Base-by-base conservation (phyloP, 2,888 invertebrate species). In the Gandaritis pyraliata region DNA sequence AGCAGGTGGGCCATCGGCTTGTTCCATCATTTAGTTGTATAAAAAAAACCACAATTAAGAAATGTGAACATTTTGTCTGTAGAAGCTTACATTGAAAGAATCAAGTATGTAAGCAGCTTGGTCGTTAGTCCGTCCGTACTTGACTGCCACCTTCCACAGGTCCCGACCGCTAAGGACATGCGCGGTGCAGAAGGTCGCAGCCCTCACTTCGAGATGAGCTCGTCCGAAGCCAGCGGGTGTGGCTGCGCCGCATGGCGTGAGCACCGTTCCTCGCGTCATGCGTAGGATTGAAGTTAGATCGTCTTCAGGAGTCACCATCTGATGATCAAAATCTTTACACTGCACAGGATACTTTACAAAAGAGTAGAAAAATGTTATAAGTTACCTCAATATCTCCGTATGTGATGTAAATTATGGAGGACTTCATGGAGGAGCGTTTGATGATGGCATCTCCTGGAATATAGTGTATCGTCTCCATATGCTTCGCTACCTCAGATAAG, bases 251-350 rank as follows among this genome's bases (percentile, higher is more conserved):
- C 78, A 82, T 0, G 83, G 80, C 0, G 80, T 76, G 29, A 90
- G 74, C 0, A 83, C 70, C 0, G 88, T 84, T 18, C 90, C 90
- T 6, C 88, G 82, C 1, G 86, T 83, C 73, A 90, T 75, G 4
- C 89, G 86, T 39, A 89, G 72, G 56, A 88, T 79, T 0, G 88
- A 81, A 0, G 90, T 88, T 46, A 68, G 77, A 68, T 90, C 89
- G 58, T 90, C 90, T 50, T 90, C 90, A 0, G 90, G 88, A 39
- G 90, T 88, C 33, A 90, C 65, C 86, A 90, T 81, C 89, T 89
- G 50, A 7, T 47, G 33, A 36, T 16, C 7, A 46, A 29, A 41
- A 41, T 41, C 7, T 15, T 15, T 15, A 8, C 4, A 1, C 8
- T 33, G 10, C 33, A 33, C 23, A 2, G 33, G 2, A 33, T 11